Evolutionary conservation across 2,888 invertebrate genomes (phyloP).

Genomic region (Philereme vetulata): DNA sequence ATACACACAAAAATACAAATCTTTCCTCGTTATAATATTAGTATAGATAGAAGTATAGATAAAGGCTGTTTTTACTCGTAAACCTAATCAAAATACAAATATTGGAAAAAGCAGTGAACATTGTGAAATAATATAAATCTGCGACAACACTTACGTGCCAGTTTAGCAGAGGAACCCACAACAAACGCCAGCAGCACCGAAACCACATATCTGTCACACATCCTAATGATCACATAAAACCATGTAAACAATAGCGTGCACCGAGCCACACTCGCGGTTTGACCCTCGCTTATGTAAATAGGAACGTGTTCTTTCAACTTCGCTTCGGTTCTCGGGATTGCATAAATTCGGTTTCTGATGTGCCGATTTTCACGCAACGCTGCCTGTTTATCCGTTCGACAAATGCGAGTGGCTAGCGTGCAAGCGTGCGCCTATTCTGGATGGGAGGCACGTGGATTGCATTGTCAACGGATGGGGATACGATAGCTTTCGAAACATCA

Average conservation of each 20-base stretch:
- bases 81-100: too few species aligned
- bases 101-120: too few species aligned
- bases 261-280: conserved; percentile 59
- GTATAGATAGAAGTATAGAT: too few species aligned
- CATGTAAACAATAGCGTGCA: conserved; percentile 41
- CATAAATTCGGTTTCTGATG: conserved; percentile 73
- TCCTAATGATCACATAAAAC: conserved; percentile 48
- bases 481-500: conserved; percentile 36
- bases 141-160: conserved; percentile 69
- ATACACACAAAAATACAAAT: too few species aligned
- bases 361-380: conserved; percentile 78
- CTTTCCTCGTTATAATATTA: too few species aligned
- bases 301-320: conserved; percentile 67
- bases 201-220: conserved; percentile 70
- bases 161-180: conserved; percentile 55
- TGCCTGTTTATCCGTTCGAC: conserved; percentile 67
- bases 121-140: not conserved
- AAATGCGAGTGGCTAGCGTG: conserved; percentile 57
- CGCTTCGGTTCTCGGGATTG: conserved; percentile 60
- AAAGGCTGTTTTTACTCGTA: too few species aligned
- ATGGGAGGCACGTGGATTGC: conserved; percentile 43
- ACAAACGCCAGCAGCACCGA: conserved; percentile 54
- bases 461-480: conserved; percentile 38
- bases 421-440: conserved; percentile 51
- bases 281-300: conserved; percentile 66